Percentiles rank a stretch among this genome's conserved stretches.
phyloP scores from a whole-genome alignment of 2,113 vertebrate genomes.

The Rhombomys opimus region DNA sequence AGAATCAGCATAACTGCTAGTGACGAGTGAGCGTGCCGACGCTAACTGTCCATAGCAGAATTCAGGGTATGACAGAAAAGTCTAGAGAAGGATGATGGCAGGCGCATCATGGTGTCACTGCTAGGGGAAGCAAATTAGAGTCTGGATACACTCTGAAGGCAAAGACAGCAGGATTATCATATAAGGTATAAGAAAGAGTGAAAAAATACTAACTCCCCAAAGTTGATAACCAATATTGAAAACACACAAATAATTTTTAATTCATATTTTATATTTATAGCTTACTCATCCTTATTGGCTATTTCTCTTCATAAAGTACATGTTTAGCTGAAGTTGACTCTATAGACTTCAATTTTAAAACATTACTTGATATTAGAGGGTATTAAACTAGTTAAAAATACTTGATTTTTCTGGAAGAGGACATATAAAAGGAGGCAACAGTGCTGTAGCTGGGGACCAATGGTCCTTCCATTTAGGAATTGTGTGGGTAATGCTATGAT shows the following conservation, averaged over 20 bases:
- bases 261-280: constrained; percentile 31
- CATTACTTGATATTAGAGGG: background rate
- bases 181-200: background rate
- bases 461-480: background rate
- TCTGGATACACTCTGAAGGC: background rate
- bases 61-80: background rate
- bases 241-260: background rate
- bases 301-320: constrained; percentile 39
- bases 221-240: background rate
- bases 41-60: background rate
- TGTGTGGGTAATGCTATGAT: background rate
- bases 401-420: background rate
- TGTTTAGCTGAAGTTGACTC: constrained; percentile 14
- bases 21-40: background rate
- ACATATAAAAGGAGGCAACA: background rate
- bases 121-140: background rate
- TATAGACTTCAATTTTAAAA: background rate
- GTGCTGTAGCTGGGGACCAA: background rate
- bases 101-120: background rate
- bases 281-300: background rate
- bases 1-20: background rate
- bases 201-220: constrained; percentile 33
- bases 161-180: background rate
- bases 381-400: background rate
- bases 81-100: background rate